phyloP scores from a whole-genome alignment of 2,797 vertebrate genomes.

The Myioborus melanocephalus region DNA sequence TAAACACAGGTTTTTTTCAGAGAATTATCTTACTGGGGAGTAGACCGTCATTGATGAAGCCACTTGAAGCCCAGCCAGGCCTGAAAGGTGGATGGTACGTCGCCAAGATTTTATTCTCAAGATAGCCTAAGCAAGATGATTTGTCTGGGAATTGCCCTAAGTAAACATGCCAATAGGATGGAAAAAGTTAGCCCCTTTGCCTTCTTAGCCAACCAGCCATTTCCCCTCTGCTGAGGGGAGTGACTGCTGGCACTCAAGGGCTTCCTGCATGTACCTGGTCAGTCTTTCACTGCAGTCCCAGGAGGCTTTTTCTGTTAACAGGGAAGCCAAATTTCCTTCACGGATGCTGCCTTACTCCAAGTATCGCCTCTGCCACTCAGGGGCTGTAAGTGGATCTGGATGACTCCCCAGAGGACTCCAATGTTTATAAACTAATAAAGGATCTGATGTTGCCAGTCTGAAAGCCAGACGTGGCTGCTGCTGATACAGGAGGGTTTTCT shows the following conservation, averaged over 20 bases:
- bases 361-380: neutral
- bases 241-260: neutral
- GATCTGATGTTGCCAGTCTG: neutral
- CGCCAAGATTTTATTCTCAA: neutral
- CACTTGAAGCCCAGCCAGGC: neutral
- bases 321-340: conserved; percentile 23
- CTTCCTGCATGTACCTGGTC: conserved; percentile 16
- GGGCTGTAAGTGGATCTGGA: conserved; percentile 10
- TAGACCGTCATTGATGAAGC: neutral
- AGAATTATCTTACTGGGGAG: neutral
- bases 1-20: neutral
- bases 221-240: neutral
- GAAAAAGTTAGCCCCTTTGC: conserved; percentile 9
- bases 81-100: neutral
- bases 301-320: conserved; percentile 27
- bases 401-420: neutral
- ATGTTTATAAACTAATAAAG: conserved; percentile 42
- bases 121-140: neutral
- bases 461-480: neutral
- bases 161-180: neutral
- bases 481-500: neutral
- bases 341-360: neutral
- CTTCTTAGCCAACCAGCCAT: neutral
- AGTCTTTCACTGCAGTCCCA: neutral
- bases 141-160: neutral